Percentiles rank a stretch among this genome's conserved stretches.
These are phyloP conservation scores for Upupa epops DNA, from an alignment of 2,113 vertebrate species.

Conservation along the genomic window DNA sequence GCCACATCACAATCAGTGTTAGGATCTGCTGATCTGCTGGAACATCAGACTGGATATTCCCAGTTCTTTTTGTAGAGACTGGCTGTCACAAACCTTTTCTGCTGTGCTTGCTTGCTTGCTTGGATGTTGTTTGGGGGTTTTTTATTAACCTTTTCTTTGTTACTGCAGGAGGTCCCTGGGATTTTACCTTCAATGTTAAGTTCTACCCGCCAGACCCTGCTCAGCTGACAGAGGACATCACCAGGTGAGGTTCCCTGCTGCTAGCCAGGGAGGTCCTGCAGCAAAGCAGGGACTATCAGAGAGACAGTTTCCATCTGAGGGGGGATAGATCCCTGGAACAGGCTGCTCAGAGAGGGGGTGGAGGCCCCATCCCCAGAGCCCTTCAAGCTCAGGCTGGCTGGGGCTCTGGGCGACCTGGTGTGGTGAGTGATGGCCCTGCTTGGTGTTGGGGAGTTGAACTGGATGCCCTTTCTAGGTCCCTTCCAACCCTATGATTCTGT, in stretches of 20 bases:
- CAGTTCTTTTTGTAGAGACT: not conserved
- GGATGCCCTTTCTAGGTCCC: too few species aligned
- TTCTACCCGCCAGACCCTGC: constrained; percentile 96
- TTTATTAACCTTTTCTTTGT: constrained; percentile 18
- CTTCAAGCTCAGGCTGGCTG: too few species aligned
- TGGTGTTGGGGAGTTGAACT: too few species aligned
- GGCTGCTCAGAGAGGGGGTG: too few species aligned
- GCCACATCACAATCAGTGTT: not conserved
- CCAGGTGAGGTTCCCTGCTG: constrained; percentile 78
- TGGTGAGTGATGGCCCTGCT: too few species aligned
- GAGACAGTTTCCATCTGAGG: too few species aligned
- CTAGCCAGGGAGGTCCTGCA: not conserved
- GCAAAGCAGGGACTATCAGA: not conserved
- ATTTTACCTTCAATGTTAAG: constrained; percentile 85
- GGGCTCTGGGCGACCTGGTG: too few species aligned
- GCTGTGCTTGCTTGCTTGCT: not conserved
- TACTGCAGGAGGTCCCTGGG: constrained; percentile 78
- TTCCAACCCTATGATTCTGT: too few species aligned
- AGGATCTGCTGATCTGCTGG: not conserved
- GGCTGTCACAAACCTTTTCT: not conserved
- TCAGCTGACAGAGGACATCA: constrained; percentile 97
- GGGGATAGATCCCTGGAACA: too few species aligned
- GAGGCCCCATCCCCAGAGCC: too few species aligned
- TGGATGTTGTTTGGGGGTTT: not conserved
- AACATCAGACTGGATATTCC: not conserved